These are phyloP conservation scores for Falco rusticolus DNA, from an alignment of 2,797 vertebrate genomes.

Conservation along the genomic window DNA sequence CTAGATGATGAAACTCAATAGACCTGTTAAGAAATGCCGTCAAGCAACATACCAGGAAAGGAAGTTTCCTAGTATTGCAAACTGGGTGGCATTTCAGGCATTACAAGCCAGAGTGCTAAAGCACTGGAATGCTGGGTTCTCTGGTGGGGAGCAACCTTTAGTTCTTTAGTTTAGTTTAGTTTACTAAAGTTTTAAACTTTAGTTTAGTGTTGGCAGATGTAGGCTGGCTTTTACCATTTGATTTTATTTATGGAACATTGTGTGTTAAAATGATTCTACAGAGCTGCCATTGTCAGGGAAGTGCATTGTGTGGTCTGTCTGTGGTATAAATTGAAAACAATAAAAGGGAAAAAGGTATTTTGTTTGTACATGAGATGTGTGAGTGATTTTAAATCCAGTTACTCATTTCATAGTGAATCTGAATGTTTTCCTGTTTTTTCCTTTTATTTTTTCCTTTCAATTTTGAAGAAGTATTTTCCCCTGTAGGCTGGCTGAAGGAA, in stretches of 20 bases:
- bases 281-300: not conserved
- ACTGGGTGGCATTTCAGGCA: not conserved
- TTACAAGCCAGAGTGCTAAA: not conserved
- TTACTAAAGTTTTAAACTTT: too few relatives aligned
- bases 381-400: not conserved
- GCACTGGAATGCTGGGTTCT: not conserved
- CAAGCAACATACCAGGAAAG: not conserved
- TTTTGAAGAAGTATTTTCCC: not conserved
- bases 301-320: not conserved
- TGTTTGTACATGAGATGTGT: not conserved
- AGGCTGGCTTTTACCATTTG: not conserved
- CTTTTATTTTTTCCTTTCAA: not conserved
- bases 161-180: too few relatives aligned
- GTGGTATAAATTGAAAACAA: not conserved
- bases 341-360: not conserved
- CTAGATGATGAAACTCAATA: not conserved
- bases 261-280: not conserved
- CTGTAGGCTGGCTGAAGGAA: slow-evolving; percentile 21
- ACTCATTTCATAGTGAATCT: not conserved
- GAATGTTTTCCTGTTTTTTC: not conserved
- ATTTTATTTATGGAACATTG: not conserved
- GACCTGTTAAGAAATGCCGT: not conserved
- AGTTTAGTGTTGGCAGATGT: accelerated
- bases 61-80: not conserved
- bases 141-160: not conserved